phyloP scores from a whole-genome alignment of 2,888 invertebrate genomes.

The Eupithecia inturbata region DNA sequence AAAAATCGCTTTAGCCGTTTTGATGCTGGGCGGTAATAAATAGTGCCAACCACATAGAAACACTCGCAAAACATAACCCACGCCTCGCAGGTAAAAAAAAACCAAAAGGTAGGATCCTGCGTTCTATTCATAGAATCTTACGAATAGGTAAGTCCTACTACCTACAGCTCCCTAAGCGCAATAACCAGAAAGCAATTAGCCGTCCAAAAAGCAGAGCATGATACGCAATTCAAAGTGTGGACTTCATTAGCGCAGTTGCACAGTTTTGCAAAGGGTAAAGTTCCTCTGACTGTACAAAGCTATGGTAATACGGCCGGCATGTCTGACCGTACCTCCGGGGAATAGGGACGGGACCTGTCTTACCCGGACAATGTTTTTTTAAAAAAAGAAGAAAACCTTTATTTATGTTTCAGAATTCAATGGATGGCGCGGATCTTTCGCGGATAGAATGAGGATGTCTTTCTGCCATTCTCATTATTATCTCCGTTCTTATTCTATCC shows the following conservation, averaged over 20 bases:
- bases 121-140: background rate
- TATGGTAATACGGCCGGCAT: slow-evolving; percentile 46
- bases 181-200: slow-evolving; percentile 27
- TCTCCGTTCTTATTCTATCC: too few species aligned
- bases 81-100: too few species aligned
- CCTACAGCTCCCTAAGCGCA: background rate
- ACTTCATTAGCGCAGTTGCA: slow-evolving; percentile 44
- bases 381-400: too few species aligned
- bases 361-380: background rate
- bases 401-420: too few species aligned
- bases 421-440: too few species aligned
- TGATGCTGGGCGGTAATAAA: too few species aligned
- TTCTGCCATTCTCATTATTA: too few species aligned
- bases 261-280: slow-evolving; percentile 50
- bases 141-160: background rate
- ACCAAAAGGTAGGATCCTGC: background rate
- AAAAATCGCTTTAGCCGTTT: too few species aligned
- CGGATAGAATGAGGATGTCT: too few species aligned
- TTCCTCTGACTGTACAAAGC: slow-evolving; percentile 47
- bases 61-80: too few species aligned
- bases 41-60: too few species aligned
- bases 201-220: slow-evolving; percentile 30
- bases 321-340: slow-evolving; percentile 41
- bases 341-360: slow-evolving; percentile 30
- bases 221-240: slow-evolving; percentile 31